Conservation (phyloP, 2,113 vertebrate species). For the Oxyura jamaicensis region DNA sequence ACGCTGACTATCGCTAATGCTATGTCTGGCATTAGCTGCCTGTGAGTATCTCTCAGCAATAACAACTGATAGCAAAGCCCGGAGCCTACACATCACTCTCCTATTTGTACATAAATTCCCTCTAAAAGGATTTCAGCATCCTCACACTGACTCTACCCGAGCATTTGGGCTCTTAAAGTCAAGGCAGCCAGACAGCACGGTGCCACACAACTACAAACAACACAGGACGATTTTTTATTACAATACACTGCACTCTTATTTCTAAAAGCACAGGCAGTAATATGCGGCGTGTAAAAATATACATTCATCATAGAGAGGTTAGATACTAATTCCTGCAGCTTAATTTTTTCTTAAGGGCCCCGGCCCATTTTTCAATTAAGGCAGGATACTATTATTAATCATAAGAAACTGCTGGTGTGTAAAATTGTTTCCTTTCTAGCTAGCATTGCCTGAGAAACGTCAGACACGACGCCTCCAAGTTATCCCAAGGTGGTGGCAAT, state of each 20-base stretch:
- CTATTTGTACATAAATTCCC: slow-evolving; percentile 68
- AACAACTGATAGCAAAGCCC: slow-evolving; percentile 66
- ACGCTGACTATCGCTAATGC: slow-evolving; percentile 55
- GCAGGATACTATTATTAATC: slow-evolving; percentile 67
- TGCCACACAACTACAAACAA: slow-evolving; percentile 55
- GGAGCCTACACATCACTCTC: slow-evolving; percentile 54
- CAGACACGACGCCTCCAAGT: not conserved
- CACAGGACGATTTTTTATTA: slow-evolving; percentile 64
- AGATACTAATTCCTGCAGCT: slow-evolving; percentile 65
- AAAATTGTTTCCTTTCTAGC: slow-evolving; percentile 73
- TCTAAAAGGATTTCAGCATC: slow-evolving; percentile 55
- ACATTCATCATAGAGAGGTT: slow-evolving; percentile 67
- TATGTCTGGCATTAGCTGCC: slow-evolving; percentile 49
- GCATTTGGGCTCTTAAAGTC: slow-evolving; percentile 7
- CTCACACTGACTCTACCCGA: slow-evolving; percentile 35
- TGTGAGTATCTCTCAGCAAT: slow-evolving; percentile 54
- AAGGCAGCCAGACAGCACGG: slow-evolving; percentile 63
- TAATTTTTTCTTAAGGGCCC: slow-evolving; percentile 69
- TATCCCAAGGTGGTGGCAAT: not conserved
- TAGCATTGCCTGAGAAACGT: not conserved
- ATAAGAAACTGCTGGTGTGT: slow-evolving; percentile 70
- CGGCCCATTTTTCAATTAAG: slow-evolving; percentile 75
- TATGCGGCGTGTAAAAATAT: slow-evolving; percentile 57
- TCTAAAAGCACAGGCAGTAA: slow-evolving; percentile 60
- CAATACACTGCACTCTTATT: slow-evolving; percentile 36